These are phyloP conservation scores for Xyrauchen texanus DNA, from an alignment of 2,113 vertebrate species.

Conservation along the genomic window DNA sequence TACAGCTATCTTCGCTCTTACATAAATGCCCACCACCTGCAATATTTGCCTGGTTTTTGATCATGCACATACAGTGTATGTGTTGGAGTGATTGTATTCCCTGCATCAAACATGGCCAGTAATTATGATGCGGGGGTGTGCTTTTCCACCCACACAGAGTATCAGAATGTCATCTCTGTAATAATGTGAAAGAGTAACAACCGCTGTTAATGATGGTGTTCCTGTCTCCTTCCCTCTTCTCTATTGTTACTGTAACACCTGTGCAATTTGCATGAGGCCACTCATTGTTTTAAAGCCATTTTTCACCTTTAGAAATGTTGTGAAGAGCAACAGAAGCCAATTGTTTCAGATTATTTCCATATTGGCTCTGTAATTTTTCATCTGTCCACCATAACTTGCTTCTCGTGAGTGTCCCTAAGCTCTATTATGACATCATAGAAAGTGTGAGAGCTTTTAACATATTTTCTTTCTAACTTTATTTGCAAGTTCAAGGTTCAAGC, in stretches of 20 bases:
- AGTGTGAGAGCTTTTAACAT: background rate
- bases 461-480: too few species aligned
- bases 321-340: background rate
- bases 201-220: slow-evolving; percentile 43
- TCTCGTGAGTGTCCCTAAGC: too few species aligned
- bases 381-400: background rate
- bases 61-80: background rate
- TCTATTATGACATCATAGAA: too few species aligned
- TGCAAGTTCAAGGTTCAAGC: slow-evolving; percentile 20
- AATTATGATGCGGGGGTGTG: slow-evolving; percentile 48
- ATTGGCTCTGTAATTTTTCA: background rate
- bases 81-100: background rate
- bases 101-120: slow-evolving; percentile 28
- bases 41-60: slow-evolving; percentile 3
- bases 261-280: slow-evolving; percentile 3
- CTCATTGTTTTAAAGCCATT: background rate
- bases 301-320: background rate
- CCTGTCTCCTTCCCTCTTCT: background rate
- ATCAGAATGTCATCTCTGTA: slow-evolving; percentile 44
- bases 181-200: slow-evolving; percentile 43
- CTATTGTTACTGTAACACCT: slow-evolving; percentile 25
- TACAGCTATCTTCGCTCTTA: background rate
- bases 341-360: background rate
- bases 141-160: slow-evolving; percentile 39
- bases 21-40: slow-evolving; percentile 28